phyloP scores from a whole-genome alignment of 2,113 vertebrate species.

The Charadrius vociferus region DNA sequence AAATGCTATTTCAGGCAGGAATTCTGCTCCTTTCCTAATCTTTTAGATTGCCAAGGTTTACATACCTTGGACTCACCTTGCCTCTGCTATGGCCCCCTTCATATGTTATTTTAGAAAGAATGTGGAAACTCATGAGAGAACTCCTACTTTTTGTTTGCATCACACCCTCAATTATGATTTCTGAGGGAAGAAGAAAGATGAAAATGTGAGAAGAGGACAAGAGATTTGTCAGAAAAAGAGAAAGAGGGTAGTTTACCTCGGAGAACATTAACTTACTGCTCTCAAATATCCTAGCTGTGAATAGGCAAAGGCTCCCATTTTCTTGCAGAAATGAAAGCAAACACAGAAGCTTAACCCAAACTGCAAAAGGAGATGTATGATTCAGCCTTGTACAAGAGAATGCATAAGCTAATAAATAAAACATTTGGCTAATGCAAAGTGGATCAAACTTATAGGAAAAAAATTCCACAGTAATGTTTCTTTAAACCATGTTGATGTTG shows the following conservation, averaged over 20 bases:
- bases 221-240: background rate
- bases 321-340: background rate
- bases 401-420: background rate
- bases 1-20: background rate
- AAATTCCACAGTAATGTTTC: background rate
- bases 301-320: background rate
- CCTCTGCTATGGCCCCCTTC: background rate
- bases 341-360: background rate
- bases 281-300: background rate
- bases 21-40: background rate
- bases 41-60: background rate
- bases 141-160: background rate
- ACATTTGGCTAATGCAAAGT: background rate
- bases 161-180: background rate
- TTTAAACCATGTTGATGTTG: background rate
- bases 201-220: background rate
- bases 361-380: background rate
- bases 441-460: background rate
- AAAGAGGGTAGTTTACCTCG: background rate
- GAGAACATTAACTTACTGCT: background rate
- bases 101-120: background rate
- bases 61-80: background rate
- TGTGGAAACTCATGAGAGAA: background rate
- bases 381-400: background rate
- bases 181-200: background rate